Percentiles rank a stretch among this genome's conserved stretches.
Evolutionary conservation across 2,113 vertebrate species (phyloP).

Genomic region (Platichthys stellatus): DNA sequence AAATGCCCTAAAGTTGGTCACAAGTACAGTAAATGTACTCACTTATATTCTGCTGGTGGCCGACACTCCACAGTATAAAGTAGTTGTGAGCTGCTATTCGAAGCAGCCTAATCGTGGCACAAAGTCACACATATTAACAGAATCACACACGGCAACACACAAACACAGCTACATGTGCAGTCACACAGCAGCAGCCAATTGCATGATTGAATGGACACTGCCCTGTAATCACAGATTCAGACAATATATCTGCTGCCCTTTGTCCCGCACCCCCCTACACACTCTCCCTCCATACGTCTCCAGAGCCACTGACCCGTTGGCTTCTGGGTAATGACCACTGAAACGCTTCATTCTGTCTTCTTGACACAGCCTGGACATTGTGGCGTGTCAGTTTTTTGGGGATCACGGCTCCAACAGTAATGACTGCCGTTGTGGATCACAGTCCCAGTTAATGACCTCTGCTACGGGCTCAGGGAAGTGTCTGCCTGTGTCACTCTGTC

Average conservation of each 20-base stretch:
- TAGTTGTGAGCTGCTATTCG: background rate
- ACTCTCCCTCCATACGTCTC: slow-evolving; percentile 28
- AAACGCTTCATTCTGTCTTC: slow-evolving; percentile 71
- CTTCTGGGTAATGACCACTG: slow-evolving; percentile 67
- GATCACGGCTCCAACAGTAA: slow-evolving; percentile 62
- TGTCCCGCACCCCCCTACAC: slow-evolving; percentile 12
- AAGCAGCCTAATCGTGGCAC: background rate
- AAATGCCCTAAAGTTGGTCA: too few species aligned
- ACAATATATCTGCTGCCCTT: slow-evolving; percentile 69
- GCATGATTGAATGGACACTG: slow-evolving; percentile 57
- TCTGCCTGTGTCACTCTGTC: slow-evolving; percentile 46
- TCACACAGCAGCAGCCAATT: slow-evolving; percentile 32
- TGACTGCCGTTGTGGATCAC: slow-evolving; percentile 69
- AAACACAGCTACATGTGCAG: slow-evolving; percentile 12
- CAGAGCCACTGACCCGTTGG: slow-evolving; percentile 63
- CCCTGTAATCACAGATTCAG: slow-evolving; percentile 67
- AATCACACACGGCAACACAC: slow-evolving; percentile 17
- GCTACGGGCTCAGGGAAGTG: slow-evolving; percentile 38
- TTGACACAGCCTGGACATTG: slow-evolving; percentile 64
- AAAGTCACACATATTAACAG: background rate
- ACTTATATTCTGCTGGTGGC: background rate
- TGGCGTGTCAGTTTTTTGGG: slow-evolving; percentile 48
- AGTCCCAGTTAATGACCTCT: slow-evolving; percentile 70
- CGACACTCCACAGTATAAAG: background rate
- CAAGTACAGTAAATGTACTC: background rate